phyloP scores from a whole-genome alignment of 2,888 invertebrate species.

The Dynastes maya region DNA sequence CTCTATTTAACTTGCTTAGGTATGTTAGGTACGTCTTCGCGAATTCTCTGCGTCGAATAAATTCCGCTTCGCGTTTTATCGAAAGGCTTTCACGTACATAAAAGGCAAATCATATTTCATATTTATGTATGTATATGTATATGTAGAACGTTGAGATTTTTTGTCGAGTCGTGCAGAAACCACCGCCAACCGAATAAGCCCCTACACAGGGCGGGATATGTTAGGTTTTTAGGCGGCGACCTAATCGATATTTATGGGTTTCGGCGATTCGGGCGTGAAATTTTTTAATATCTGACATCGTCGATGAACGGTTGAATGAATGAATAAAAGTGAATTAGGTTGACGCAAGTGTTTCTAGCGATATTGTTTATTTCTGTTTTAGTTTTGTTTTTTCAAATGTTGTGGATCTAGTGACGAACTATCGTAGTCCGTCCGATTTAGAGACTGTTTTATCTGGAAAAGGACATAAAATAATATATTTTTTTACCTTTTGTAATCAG shows the following conservation, averaged over 20 bases:
- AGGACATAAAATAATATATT: too few relatives aligned
- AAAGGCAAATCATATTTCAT: constrained; percentile 32
- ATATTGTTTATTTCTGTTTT: too few relatives aligned
- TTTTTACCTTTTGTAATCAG: too few relatives aligned
- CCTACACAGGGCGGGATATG: not conserved
- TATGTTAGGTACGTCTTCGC: constrained; percentile 11
- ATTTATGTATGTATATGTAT: constrained; percentile 19
- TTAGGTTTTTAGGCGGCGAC: not conserved
- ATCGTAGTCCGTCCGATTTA: too few relatives aligned
- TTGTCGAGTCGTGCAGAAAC: constrained; percentile 9
- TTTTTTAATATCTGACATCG: not conserved
- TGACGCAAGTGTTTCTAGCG: too few relatives aligned
- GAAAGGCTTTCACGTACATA: constrained; percentile 27
- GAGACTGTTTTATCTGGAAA: too few relatives aligned
- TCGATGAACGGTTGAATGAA: too few relatives aligned
- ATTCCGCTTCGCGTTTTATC: constrained; percentile 40
- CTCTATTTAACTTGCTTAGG: constrained; percentile 3
- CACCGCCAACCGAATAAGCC: constrained; percentile 2
- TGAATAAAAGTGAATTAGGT: too few relatives aligned
- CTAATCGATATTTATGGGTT: constrained; percentile 25
- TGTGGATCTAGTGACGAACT: too few relatives aligned
- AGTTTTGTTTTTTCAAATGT: too few relatives aligned
- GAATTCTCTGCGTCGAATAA: constrained; percentile 39
- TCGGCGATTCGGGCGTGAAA: not conserved
- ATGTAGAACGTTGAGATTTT: constrained; percentile 1